Percentiles rank a stretch among this genome's conserved stretches.
These are phyloP conservation scores for Pontoporia blainvillei DNA, from an alignment of 2,113 vertebrate species.

Conservation along the genomic window DNA sequence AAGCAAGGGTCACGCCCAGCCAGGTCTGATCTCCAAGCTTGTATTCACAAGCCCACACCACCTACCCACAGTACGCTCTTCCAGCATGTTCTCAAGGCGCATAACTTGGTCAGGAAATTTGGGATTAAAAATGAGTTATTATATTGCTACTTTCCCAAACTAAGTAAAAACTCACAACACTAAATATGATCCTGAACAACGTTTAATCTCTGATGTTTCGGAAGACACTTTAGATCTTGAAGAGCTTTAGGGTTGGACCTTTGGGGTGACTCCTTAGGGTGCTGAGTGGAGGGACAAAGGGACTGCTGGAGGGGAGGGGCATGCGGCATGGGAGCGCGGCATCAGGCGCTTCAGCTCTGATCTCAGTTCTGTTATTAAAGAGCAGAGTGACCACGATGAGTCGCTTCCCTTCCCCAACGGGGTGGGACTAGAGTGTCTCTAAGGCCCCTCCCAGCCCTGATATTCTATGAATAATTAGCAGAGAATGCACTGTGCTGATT, in stretches of 20 bases:
- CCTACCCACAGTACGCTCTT: background rate
- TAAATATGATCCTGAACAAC: background rate
- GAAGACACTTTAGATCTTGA: background rate
- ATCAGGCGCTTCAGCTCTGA: background rate
- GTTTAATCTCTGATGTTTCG: slow-evolving; percentile 18
- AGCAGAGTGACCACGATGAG: background rate
- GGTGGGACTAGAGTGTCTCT: background rate
- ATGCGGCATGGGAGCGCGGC: fast-evolving
- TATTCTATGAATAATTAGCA: background rate
- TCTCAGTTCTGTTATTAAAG: background rate
- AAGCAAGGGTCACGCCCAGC: background rate
- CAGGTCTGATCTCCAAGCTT: background rate
- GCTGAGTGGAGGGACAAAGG: background rate
- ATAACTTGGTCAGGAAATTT: background rate
- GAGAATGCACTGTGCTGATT: background rate
- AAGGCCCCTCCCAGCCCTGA: background rate
- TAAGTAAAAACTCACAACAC: background rate
- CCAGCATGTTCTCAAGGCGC: background rate
- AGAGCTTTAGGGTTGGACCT: background rate
- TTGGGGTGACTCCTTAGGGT: background rate
- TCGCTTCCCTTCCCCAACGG: background rate
- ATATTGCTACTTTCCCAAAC: background rate
- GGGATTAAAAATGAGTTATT: background rate
- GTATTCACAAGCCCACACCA: background rate
- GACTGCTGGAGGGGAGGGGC: background rate